These are phyloP conservation scores for Fundulus diaphanus DNA, from an alignment of 2,797 vertebrate species.

Conservation along the genomic window DNA sequence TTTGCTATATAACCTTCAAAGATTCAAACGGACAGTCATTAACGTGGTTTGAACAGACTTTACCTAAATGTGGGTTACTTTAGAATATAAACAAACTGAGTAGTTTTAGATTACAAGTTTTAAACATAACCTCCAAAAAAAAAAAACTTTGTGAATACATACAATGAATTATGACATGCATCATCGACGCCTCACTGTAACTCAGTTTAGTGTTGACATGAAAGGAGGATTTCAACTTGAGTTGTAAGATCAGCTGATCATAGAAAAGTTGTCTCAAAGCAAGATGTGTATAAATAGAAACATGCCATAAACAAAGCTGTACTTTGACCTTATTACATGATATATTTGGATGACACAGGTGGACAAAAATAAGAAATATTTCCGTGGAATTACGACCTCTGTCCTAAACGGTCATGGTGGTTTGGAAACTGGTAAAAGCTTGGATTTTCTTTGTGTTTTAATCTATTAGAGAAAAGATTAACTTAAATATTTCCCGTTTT, in stretches of 20 bases:
- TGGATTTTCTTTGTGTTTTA: background rate
- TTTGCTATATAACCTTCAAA: background rate
- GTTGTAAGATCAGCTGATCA: background rate
- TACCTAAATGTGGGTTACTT: background rate
- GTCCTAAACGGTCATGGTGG: background rate
- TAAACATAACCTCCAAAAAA: background rate
- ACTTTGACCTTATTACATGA: background rate
- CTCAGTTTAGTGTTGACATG: background rate
- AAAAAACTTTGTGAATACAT: background rate
- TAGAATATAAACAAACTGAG: no score
- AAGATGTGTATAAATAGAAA: background rate
- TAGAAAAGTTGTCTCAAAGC: background rate
- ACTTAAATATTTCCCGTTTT: background rate
- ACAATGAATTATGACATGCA: background rate
- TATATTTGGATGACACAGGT: background rate
- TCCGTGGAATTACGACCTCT: background rate
- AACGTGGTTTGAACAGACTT: conserved; percentile 25
- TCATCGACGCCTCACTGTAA: background rate
- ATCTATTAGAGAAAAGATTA: background rate
- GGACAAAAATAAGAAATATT: background rate
- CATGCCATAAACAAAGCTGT: background rate
- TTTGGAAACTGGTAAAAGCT: background rate
- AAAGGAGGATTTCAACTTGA: background rate
- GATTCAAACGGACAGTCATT: conserved; percentile 57
- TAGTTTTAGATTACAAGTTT: background rate